Conservation (phyloP, 2,888 invertebrate genomes). For the Melieria picta region DNA sequence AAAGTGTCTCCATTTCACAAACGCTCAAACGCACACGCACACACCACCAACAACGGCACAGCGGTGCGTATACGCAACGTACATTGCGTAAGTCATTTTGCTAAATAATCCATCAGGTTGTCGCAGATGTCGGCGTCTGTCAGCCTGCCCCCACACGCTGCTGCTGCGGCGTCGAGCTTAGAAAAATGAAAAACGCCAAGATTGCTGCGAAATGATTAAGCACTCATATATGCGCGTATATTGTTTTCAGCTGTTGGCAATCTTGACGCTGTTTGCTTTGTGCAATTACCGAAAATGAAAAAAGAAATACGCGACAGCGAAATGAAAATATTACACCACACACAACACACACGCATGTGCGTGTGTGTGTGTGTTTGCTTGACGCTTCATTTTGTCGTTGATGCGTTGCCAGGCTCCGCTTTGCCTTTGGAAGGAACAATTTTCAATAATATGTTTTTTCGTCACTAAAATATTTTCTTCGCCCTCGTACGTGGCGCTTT, state of each 20-base stretch:
- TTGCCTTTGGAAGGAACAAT: background rate
- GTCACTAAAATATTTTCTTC: background rate
- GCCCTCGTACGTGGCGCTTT: too few relatives aligned
- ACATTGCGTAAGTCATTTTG: conserved; percentile 9
- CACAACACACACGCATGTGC: background rate
- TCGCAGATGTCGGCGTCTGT: background rate
- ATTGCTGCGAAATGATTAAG: conserved; percentile 22
- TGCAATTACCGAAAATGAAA: too few relatives aligned
- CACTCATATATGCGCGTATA: conserved; percentile 3
- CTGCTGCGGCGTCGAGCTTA: too few relatives aligned
- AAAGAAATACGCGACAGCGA: background rate
- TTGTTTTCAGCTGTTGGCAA: background rate
- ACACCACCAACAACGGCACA: background rate
- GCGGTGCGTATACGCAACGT: background rate
- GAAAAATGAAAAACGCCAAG: conserved; percentile 4
- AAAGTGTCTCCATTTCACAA: too few relatives aligned
- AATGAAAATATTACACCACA: background rate
- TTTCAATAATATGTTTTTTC: background rate
- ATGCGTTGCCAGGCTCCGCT: background rate
- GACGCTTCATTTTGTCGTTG: background rate
- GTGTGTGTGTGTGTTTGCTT: background rate
- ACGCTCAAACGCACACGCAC: too few relatives aligned
- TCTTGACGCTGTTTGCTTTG: background rate
- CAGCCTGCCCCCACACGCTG: background rate
- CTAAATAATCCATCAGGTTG: conserved; percentile 20